Base-by-base conservation (phyloP, 2,797 vertebrate species). In the Clarias fuscus region DNA sequence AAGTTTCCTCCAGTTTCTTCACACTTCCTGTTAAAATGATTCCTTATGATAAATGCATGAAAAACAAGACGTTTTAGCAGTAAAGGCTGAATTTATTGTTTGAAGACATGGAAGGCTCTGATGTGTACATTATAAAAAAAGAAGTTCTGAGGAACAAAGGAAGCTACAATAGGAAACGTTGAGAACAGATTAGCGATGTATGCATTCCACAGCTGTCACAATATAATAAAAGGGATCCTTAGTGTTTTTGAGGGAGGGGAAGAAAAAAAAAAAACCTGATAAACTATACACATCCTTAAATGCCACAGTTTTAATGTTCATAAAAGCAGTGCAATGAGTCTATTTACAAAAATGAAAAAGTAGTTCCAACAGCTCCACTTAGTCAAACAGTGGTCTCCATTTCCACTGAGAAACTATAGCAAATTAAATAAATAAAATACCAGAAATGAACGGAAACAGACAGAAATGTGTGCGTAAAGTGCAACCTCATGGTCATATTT, bases 61-160 rank as follows among this genome's bases (percentile, higher is more conserved):
- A 53, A 53, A 13, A 11, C 48, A 53, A 53, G 48, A 53, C 48
- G 24, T 84, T 87, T 84, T 73, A 83, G 87, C 83, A 90, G 89
- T 86, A 89, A 89, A 89, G 85, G 92, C 83, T 91, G 87, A 88
- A 94, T 91, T 95, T 94, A 95, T 95, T 95, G 92, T 92, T 81
- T 90, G 92, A 92, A 93, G 92, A 93, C 89, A 91, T 91, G 86
- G 86, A 89, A 86, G 84, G 84, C 59, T 88, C 89, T 88, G 84
- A 83, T 53, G 88, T 88, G 89, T 92, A 90, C 90, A 89, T 89
- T 89, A 82, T 86, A 92, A 91, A 93, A 93, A 87, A 92, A 75
- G 80, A 88, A 89, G 88, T 91, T 85, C 77, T 87, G 87, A 91
- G 89, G 84, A 90, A 89, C 61, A 86, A 53, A 79, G 88, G 58